Base-by-base conservation (phyloP, 2,797 vertebrate genomes). In the Arnoldichthys spilopterus region DNA sequence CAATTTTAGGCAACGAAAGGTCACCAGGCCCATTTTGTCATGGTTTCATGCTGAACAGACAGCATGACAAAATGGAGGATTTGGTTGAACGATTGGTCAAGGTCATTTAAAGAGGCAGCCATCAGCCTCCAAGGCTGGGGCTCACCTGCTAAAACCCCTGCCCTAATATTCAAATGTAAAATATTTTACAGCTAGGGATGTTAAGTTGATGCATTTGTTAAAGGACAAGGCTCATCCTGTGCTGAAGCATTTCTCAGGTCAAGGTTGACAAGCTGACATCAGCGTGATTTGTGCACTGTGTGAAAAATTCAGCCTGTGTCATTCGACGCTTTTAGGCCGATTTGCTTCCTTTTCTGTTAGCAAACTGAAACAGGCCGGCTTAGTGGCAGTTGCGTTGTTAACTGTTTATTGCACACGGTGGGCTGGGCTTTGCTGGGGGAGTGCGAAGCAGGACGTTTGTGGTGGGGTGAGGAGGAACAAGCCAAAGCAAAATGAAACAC, bases 31-130 rank as follows among this genome's bases (percentile, higher is more conserved):
- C 82, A 84, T 89, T 86, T 77, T 85, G 82, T 85, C 85, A 85
- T 54, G n/a, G 74, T 87, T 82, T 89, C 90, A 90, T 84, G 86
- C 77, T 90, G 82, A 61, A 69, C 85, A 88, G 74, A 89, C 89
- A 40, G 81, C 86, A 86, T 89, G 90, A 90, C 90, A 89, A 89
- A 92, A 83, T 87, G 84, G 89, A 86, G 83, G 86, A 85, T 79
- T 83, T 72, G 84, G 91, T 93, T 92, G 92, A 82, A 88, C 82
- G 87, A 90, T 85, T 89, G 90, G 91, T 91, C 92, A 94, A 93
- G 92, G 93, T 94, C 92, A 89, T 89, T 87, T 87, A 88, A 81
- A 79, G 82, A 80, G 88, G 88, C 84, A 88, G 87, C 83, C 83
- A 86, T 82, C 68, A 40, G 53, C 16, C 51, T 67, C 64, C 70